These are phyloP conservation scores for Lathamus discolor DNA, from an alignment of 2,113 vertebrate species.

Conservation along the genomic window DNA sequence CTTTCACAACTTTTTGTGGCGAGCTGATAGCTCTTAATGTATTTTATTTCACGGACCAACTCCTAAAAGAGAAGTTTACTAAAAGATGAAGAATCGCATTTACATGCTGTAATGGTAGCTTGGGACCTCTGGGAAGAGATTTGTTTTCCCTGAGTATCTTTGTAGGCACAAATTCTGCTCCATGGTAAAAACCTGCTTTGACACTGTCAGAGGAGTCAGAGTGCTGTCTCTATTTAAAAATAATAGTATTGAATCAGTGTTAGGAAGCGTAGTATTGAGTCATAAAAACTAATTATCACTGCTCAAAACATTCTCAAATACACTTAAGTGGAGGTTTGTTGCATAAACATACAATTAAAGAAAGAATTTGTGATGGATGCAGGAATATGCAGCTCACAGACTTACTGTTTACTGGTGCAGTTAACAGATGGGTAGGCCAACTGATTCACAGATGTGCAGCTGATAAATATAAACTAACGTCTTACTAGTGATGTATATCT, in stretches of 20 bases:
- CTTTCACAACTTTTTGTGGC: not conserved
- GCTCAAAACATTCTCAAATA: slow-evolving; percentile 76
- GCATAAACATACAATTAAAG: slow-evolving; percentile 80
- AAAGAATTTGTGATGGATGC: slow-evolving; percentile 81
- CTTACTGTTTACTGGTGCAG: slow-evolving; percentile 80
- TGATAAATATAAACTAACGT: slow-evolving; percentile 80
- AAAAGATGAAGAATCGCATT: not conserved
- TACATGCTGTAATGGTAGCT: not conserved
- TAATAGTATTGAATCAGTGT: slow-evolving; percentile 42
- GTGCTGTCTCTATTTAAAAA: slow-evolving; percentile 43
- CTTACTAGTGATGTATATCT: slow-evolving; percentile 77
- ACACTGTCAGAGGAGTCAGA: not conserved
- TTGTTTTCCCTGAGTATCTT: not conserved
- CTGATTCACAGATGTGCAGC: slow-evolving; percentile 82
- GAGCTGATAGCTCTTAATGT: not conserved
- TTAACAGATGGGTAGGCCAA: slow-evolving; percentile 84
- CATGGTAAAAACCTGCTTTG: not conserved
- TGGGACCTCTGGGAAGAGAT: not conserved
- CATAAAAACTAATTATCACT: slow-evolving; percentile 75
- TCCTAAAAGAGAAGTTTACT: not conserved
- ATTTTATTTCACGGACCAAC: not conserved
- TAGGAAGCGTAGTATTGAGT: slow-evolving; percentile 70
- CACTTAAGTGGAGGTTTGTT: slow-evolving; percentile 76
- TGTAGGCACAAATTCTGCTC: not conserved
- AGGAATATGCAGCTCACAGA: slow-evolving; percentile 63